These are phyloP conservation scores for Perizoma flavofasciatum DNA, from an alignment of 2,888 invertebrate species.

Conservation along the genomic window DNA sequence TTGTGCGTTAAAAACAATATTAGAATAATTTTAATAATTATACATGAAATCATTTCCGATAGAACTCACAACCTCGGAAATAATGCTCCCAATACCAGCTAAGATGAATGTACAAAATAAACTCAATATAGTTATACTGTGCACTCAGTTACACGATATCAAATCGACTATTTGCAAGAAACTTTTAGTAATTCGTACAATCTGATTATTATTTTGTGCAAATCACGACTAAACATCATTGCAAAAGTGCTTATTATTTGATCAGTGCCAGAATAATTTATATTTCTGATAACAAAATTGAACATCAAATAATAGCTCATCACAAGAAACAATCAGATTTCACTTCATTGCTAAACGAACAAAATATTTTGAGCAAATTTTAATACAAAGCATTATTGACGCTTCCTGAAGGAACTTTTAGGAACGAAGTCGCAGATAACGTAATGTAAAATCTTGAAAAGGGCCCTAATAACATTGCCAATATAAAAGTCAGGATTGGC, in stretches of 20 bases:
- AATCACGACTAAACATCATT: constrained; percentile 45
- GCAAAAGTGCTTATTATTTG: constrained; percentile 35
- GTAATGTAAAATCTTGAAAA: constrained; percentile 65
- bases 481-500: constrained; percentile 32
- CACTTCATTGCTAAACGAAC: constrained; percentile 62
- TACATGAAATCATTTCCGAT: constrained; percentile 78
- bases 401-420: constrained; percentile 68
- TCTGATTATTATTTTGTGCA: constrained; percentile 59
- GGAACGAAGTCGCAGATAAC: constrained; percentile 75
- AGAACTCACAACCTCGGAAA: constrained; percentile 83
- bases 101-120: constrained; percentile 68
- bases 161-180: constrained; percentile 46
- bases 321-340: constrained; percentile 50
- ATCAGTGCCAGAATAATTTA: constrained; percentile 53
- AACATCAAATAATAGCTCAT: constrained; percentile 40
- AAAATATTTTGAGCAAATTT: constrained; percentile 73
- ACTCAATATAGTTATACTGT: constrained; percentile 53
- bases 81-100: constrained; percentile 84
- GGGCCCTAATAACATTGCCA: constrained; percentile 41
- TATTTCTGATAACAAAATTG: constrained; percentile 59
- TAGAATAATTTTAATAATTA: constrained; percentile 58
- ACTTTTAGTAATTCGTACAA: constrained; percentile 38
- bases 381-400: constrained; percentile 68
- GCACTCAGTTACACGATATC: constrained; percentile 51
- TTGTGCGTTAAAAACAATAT: constrained; percentile 75